Evolutionary conservation across 2,797 vertebrate genomes (phyloP).

Genomic region (Mormyrus hasselquistii): DNA sequence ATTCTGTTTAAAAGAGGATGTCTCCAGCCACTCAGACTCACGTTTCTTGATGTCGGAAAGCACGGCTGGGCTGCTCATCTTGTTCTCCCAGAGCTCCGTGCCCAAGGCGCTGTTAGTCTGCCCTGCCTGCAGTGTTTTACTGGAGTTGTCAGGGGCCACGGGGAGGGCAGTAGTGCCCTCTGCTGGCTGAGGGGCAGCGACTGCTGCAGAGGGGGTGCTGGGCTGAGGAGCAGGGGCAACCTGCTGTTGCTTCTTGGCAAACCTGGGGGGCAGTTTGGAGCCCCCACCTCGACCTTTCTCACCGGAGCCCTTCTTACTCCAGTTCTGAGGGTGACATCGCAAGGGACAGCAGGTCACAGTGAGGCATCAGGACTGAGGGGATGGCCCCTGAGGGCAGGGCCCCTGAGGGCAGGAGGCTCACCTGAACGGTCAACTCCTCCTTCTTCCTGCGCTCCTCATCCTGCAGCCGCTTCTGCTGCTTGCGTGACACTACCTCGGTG

Average conservation of each 20-base stretch:
- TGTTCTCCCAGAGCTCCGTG: constrained; percentile 93
- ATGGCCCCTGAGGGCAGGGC: not conserved
- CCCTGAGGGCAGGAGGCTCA: constrained; percentile 34
- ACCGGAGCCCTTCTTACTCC: constrained; percentile 84
- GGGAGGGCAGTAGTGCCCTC: constrained; percentile 54
- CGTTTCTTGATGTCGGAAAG: constrained; percentile 90
- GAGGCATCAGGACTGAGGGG: not conserved
- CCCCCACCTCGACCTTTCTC: constrained; percentile 86
- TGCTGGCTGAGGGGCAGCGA: constrained; percentile 51
- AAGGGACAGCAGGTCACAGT: not conserved
- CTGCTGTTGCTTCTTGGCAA: constrained; percentile 88
- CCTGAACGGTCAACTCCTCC: constrained; percentile 92
- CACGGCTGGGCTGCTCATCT: constrained; percentile 71
- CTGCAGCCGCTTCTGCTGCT: constrained; percentile 95
- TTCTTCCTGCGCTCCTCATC: constrained; percentile 97
- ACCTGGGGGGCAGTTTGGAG: constrained; percentile 91
- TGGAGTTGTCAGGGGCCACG: constrained; percentile 56
- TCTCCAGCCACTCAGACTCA: constrained; percentile 54
- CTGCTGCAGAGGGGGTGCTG: constrained; percentile 55
- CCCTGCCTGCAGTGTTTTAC: constrained; percentile 65
- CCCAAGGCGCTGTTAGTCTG: constrained; percentile 74
- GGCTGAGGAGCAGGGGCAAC: constrained; percentile 55
- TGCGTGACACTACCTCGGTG: constrained; percentile 96
- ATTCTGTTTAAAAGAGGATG: not conserved
- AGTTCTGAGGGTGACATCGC: constrained; percentile 63